Percentiles rank a stretch among this genome's conserved stretches.
Conservation (phyloP, 2,797 vertebrate species). For the Garrulus glandarius region DNA sequence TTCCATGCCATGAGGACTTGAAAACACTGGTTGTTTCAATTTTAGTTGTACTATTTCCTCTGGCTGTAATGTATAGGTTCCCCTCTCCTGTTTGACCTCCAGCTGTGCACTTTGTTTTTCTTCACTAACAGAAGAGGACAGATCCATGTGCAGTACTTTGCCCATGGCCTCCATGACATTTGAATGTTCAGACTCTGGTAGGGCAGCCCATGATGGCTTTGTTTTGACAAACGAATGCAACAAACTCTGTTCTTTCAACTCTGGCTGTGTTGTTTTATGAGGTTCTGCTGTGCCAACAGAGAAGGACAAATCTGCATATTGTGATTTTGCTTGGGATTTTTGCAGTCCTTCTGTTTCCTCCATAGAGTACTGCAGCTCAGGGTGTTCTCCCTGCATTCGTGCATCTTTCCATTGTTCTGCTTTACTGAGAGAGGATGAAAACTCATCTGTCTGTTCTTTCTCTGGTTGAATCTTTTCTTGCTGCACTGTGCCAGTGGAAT, state of each 20-base stretch:
- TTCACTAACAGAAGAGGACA: neutral
- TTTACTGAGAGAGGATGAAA: neutral
- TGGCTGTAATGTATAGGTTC: neutral
- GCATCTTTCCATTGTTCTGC: neutral
- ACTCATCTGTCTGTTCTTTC: neutral
- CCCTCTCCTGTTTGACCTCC: neutral
- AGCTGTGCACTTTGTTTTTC: neutral
- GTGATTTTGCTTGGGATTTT: neutral
- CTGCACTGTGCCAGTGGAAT: neutral
- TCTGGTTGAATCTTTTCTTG: neutral
- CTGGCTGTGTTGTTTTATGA: neutral
- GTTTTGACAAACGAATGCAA: neutral
- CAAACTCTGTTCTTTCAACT: neutral
- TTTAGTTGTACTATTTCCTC: neutral
- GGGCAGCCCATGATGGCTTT: neutral
- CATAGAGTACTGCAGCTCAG: neutral
- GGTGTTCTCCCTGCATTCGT: neutral
- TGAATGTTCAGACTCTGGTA: neutral
- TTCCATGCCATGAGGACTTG: neutral
- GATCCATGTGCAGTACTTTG: neutral
- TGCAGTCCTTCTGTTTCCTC: neutral
- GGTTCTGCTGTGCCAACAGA: neutral
- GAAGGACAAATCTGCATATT: neutral
- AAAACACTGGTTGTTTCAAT: neutral
- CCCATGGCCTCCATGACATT: fast-evolving